These are phyloP conservation scores for Lepidocyrtinus sp. DNA, from an alignment of 2,888 invertebrate genomes.

Conservation along the genomic window DNA sequence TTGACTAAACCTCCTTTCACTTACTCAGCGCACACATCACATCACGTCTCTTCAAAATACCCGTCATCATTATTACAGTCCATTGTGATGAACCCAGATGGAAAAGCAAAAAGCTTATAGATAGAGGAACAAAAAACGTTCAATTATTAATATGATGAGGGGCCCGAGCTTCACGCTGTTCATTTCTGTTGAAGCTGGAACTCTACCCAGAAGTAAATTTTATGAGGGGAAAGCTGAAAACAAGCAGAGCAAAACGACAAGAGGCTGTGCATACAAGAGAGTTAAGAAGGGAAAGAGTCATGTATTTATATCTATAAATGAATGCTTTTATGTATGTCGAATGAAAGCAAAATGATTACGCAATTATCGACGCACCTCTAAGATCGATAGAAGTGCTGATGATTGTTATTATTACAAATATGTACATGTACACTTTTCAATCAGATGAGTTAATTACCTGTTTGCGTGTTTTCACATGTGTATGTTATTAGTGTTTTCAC, in stretches of 20 bases:
- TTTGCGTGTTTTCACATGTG: no score
- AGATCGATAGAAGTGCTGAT: no score
- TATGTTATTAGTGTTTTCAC: no score
- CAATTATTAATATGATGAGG: constrained; percentile 60
- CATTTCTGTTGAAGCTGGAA: constrained; percentile 6
- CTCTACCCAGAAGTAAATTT: no score
- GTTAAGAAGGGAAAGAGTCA: no score
- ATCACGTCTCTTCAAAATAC: constrained; percentile 41
- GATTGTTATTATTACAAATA: no score
- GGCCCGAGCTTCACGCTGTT: constrained; percentile 25
- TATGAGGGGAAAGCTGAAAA: constrained; percentile 12
- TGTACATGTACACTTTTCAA: no score
- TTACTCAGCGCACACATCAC: constrained; percentile 34
- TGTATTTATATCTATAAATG: no score
- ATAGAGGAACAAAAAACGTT: constrained; percentile 49
- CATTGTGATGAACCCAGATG: constrained; percentile 51
- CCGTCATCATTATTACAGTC: constrained; percentile 36
- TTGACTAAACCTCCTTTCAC: constrained; percentile 40
- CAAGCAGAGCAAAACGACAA: constrained; percentile 22
- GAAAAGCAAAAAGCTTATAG: constrained; percentile 51
- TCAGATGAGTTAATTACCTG: no score
- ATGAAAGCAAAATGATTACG: background rate
- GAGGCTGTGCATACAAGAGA: background rate
- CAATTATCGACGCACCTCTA: background rate
- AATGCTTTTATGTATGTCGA: no score